Conservation (phyloP, 1,140 invertebrate genomes). For the Elymnias hypermnestra region DNA sequence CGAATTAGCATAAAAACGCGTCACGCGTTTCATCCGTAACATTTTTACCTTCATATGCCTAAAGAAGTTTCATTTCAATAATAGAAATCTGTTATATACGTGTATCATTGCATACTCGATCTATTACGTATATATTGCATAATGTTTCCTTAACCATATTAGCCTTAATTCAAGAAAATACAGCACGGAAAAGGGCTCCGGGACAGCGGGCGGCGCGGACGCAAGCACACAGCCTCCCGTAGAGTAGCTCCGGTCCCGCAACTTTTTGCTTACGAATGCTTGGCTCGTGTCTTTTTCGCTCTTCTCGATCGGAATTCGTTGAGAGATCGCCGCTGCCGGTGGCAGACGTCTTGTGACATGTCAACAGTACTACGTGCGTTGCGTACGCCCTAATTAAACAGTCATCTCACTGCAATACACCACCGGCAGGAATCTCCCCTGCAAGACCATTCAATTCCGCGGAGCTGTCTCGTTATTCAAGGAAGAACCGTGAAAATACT, state of each 20-base stretch:
- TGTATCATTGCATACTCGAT: too few relatives aligned
- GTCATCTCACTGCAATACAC: conserved; percentile 38
- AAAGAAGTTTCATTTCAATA: too few relatives aligned
- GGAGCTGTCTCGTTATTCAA: conserved; percentile 47
- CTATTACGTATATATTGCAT: conserved; percentile 1
- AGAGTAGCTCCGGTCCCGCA: conserved; percentile 43
- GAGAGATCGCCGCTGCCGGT: conserved; percentile 68
- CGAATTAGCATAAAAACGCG: too few relatives aligned
- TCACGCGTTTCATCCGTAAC: too few relatives aligned
- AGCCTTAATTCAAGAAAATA: conserved; percentile 10
- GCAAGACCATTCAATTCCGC: conserved; percentile 33
- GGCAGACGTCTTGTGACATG: conserved; percentile 70
- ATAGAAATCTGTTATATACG: too few relatives aligned
- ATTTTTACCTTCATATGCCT: too few relatives aligned
- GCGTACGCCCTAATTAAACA: conserved; percentile 67
- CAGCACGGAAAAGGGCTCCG: conserved; percentile 20
- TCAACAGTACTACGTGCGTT: conserved; percentile 60
- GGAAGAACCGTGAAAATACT: conserved; percentile 53
- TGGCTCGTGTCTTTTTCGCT: conserved; percentile 73
- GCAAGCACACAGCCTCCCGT: conserved; percentile 49
- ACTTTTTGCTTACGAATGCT: conserved; percentile 64
- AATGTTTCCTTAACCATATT: conserved; percentile 6
- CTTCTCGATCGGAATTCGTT: conserved; percentile 70
- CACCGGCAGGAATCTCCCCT: conserved; percentile 32
- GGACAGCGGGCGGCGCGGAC: conserved; percentile 29